Evolutionary conservation across 2,113 vertebrate genomes (phyloP), one percentile per base, ranked within the genome.

Genomic region (Ophthalmolycus amberensis): DNA sequence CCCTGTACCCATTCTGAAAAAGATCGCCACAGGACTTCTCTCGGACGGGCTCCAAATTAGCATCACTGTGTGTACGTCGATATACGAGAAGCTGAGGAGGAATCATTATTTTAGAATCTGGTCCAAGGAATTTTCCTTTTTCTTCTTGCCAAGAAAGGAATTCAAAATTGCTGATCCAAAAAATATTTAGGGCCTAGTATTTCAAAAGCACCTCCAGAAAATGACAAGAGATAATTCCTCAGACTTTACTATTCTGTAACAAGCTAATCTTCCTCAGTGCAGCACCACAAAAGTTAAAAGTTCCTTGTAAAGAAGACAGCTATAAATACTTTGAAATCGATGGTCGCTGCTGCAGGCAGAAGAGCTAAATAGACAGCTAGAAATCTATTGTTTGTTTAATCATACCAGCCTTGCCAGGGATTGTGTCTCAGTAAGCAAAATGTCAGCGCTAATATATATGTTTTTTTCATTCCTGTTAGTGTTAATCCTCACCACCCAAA

Each of bases 1-100:
- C 94, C 81, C 96, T 94, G 93, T 97, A 97, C 81, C 97, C 97
- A 40, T 98, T 96, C 32, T 95, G 96, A 90, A 96, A 98, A 82
- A 99, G 93, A 22, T 98, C 97, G 1, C 96, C 96, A 29, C 96
- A 94, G 16, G 97, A 98, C 86, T 98, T 99, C 91, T 91, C 95
- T 82, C 46, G 91, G 22, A 88, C 84, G 0, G 80, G 86, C 68
- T 97, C 95, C 6, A 92, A 88, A 50, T 76, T 89, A 0, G 89
- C 48, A 7, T 86, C 84, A 34, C 81, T 79, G 59, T 81, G 85
- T 3, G 95, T 91, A 11, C 88, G 95, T 32, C 96, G 94, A 85
- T 96, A 97, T 52, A 97, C 94, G 69, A 97, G 94, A 80, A 99
- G 95, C 91, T 96, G 97, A 66, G 95, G 95, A 32, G 97, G 94